Evolutionary conservation across 2,113 vertebrate genomes (phyloP).

Genomic region (Thermophis baileyi): DNA sequence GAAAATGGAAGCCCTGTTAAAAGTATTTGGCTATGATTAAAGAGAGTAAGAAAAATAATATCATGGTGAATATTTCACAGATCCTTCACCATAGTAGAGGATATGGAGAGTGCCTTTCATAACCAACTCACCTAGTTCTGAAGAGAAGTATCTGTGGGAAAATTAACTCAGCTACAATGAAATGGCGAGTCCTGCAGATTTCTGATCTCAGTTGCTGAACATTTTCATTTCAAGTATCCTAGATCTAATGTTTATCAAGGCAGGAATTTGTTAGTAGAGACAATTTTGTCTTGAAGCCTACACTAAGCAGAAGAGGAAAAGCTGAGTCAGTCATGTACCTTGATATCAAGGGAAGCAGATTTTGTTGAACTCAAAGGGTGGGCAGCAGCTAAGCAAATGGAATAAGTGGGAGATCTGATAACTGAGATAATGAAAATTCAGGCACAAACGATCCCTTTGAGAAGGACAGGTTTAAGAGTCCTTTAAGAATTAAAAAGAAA

Average conservation of each 20-base stretch:
- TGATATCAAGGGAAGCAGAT: not conserved
- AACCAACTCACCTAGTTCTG: not conserved
- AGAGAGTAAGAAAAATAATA: not conserved
- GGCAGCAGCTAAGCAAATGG: not conserved
- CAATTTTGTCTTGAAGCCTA: not conserved
- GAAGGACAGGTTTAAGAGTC: not conserved
- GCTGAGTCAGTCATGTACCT: not conserved
- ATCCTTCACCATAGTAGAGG: not conserved
- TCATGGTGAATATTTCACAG: not conserved
- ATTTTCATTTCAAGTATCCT: not conserved
- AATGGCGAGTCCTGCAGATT: not conserved
- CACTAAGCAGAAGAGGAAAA: not conserved
- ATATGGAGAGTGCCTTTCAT: not conserved
- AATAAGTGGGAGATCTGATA: not conserved
- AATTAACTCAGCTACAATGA: not conserved
- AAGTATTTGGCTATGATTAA: not conserved
- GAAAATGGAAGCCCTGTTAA: not conserved
- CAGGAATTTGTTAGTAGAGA: not conserved
- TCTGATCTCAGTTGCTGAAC: not conserved
- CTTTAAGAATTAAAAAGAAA: not conserved
- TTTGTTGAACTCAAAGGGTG: not conserved
- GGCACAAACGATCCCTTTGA: not conserved
- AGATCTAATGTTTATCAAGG: not conserved
- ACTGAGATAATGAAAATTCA: not conserved
- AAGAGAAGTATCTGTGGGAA: not conserved